Conservation (phyloP, 2,797 vertebrate genomes). For the Ficedula albicollis region DNA sequence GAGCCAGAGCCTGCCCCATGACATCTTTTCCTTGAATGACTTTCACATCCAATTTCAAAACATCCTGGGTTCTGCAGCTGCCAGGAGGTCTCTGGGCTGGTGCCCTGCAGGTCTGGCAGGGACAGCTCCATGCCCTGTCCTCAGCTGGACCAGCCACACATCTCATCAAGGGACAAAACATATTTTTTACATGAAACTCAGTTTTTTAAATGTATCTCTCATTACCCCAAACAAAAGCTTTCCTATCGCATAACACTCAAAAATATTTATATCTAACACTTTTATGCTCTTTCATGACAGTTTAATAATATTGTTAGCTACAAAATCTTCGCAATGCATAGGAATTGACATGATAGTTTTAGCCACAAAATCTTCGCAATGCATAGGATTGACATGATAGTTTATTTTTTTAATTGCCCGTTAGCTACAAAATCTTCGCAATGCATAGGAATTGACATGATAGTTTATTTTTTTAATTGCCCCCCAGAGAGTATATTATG, state of each 20-base stretch:
- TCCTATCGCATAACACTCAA: background rate
- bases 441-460: no score
- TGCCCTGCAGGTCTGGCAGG: rapidly evolving
- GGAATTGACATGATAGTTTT: background rate
- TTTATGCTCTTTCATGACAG: background rate
- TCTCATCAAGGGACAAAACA: rapidly evolving
- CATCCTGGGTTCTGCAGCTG: background rate
- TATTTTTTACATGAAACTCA: background rate
- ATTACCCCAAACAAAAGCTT: background rate
- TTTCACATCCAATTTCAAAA: background rate
- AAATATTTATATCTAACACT: background rate
- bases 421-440: no score
- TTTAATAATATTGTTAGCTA: background rate
- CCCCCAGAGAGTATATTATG: no score
- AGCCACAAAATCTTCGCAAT: no score
- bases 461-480: no score
- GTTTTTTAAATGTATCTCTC: background rate
- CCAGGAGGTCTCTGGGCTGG: background rate
- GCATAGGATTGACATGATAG: no score
- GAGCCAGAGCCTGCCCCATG: no score
- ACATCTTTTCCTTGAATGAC: background rate
- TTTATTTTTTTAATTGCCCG: background rate
- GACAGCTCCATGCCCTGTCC: background rate
- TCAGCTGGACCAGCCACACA: background rate
- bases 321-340: background rate